Evolutionary conservation across 1,140 invertebrate genomes (phyloP).

Genomic region (Penaeus chinensis): DNA sequence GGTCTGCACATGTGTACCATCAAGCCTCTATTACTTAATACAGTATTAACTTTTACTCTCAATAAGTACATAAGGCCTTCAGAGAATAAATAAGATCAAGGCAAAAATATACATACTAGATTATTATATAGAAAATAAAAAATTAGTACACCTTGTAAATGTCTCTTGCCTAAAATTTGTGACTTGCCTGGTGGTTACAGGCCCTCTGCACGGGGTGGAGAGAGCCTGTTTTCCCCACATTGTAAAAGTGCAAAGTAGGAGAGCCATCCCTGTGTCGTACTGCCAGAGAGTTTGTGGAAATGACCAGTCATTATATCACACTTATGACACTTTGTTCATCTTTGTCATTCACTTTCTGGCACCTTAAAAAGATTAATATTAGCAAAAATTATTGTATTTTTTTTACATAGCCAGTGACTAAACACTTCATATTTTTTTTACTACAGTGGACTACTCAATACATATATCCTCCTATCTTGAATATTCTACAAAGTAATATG

Average conservation of each 20-base stretch:
- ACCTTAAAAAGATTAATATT: slow-evolving; percentile 56
- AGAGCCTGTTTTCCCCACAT: slow-evolving; percentile 19
- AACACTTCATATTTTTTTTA: slow-evolving; percentile 52
- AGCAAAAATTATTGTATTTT: slow-evolving; percentile 56
- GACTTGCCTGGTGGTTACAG: slow-evolving; percentile 18
- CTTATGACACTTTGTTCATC: slow-evolving; percentile 11
- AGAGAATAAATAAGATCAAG: slow-evolving; percentile 38
- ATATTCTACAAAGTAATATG: slow-evolving; percentile 53
- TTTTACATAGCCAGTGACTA: slow-evolving; percentile 59
- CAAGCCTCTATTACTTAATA: slow-evolving; percentile 19
- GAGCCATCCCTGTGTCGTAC: slow-evolving; percentile 33
- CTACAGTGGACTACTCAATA: slow-evolving; percentile 56
- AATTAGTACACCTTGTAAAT: slow-evolving; percentile 6
- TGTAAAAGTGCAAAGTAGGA: slow-evolving; percentile 11
- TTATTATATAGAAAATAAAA: slow-evolving; percentile 9
- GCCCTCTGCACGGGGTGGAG: slow-evolving; percentile 5
- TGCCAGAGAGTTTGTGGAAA: slow-evolving; percentile 27
- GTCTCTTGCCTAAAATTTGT: slow-evolving; percentile 21
- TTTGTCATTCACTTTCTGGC: slow-evolving; percentile 43
- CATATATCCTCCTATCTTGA: slow-evolving; percentile 41
- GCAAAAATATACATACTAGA: slow-evolving; percentile 37
- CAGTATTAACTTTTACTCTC: neutral
- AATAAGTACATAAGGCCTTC: slow-evolving; percentile 50
- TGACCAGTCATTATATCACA: slow-evolving; percentile 29
- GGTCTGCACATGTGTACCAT: slow-evolving; percentile 33